Evolutionary conservation across 2,888 invertebrate genomes (phyloP).

Genomic region (Drosophila percnosoma): DNA sequence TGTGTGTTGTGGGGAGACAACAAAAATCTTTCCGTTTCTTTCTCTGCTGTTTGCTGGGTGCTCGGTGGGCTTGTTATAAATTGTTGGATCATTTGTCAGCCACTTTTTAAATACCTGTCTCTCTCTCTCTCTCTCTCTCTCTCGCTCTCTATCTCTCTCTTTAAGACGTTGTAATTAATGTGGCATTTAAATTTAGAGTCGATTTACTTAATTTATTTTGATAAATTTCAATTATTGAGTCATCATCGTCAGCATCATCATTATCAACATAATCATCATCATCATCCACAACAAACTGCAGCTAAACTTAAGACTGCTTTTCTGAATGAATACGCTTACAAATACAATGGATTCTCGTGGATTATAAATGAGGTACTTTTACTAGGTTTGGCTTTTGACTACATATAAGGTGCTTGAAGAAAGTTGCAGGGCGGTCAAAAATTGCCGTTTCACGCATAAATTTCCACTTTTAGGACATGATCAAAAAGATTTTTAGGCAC

Average conservation of each 20-base stretch:
- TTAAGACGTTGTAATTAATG: conserved; percentile 67
- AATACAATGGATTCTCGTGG: conserved; percentile 12
- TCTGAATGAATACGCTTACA: conserved; percentile 48
- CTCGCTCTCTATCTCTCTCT: neutral
- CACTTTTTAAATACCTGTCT: conserved; percentile 57
- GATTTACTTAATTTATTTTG: conserved; percentile 69
- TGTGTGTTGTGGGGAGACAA: conserved; percentile 46
- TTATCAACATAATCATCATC: conserved; percentile 43
- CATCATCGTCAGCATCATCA: conserved; percentile 45
- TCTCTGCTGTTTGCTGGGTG: conserved; percentile 2
- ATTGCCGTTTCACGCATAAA: conserved; percentile 50
- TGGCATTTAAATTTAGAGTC: conserved; percentile 64
- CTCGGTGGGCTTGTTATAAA: conserved; percentile 48
- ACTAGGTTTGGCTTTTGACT: neutral
- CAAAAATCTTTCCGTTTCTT: conserved; percentile 26
- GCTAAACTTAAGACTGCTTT: conserved; percentile 17
- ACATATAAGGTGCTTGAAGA: conserved; percentile 14
- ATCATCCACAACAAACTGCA: conserved; percentile 4
- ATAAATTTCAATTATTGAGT: conserved; percentile 74
- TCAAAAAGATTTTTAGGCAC: neutral
- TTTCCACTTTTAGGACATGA: conserved; percentile 40
- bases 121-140: conserved; percentile 2
- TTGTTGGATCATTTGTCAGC: conserved; percentile 57
- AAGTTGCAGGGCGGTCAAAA: conserved; percentile 31
- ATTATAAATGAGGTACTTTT: conserved; percentile 50